Conservation (phyloP, 2,797 vertebrate species). For the Spea hammondii region DNA sequence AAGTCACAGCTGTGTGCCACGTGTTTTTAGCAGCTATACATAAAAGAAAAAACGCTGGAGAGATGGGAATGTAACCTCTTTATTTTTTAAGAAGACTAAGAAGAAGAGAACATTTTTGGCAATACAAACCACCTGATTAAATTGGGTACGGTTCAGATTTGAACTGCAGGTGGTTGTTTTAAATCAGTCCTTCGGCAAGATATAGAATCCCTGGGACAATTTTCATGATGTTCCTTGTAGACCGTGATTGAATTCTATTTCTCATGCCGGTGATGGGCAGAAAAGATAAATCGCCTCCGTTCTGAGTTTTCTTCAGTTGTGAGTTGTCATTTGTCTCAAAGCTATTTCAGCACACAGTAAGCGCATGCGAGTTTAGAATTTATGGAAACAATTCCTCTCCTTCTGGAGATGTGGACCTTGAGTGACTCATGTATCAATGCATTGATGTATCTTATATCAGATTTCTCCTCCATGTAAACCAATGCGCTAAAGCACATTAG, state of each 20-base stretch:
- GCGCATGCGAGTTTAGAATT: constrained; percentile 33
- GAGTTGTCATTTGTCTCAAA: constrained; percentile 34
- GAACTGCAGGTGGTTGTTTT: constrained; percentile 20
- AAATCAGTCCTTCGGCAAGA: constrained; percentile 17
- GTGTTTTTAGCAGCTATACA: too few species aligned
- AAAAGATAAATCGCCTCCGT: background rate
- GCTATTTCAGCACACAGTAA: constrained; percentile 5
- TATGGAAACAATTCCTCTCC: background rate
- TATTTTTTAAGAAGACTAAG: too few species aligned
- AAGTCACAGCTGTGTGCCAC: too few species aligned
- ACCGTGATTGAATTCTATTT: constrained; percentile 23
- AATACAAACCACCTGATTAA: background rate
- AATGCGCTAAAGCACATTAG: background rate
- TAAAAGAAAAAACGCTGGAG: too few species aligned
- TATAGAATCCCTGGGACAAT: constrained; percentile 9
- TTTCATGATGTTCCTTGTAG: constrained; percentile 6
- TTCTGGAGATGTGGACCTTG: background rate
- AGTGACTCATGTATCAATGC: background rate
- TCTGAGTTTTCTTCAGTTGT: background rate
- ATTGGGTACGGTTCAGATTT: background rate
- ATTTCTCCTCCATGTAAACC: background rate
- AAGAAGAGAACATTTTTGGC: too few species aligned
- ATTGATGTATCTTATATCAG: background rate
- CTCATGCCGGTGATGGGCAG: background rate
- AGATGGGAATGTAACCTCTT: too few species aligned